Evolutionary conservation across 2,888 invertebrate genomes (phyloP).

Genomic region (Tyria jacobaeae): DNA sequence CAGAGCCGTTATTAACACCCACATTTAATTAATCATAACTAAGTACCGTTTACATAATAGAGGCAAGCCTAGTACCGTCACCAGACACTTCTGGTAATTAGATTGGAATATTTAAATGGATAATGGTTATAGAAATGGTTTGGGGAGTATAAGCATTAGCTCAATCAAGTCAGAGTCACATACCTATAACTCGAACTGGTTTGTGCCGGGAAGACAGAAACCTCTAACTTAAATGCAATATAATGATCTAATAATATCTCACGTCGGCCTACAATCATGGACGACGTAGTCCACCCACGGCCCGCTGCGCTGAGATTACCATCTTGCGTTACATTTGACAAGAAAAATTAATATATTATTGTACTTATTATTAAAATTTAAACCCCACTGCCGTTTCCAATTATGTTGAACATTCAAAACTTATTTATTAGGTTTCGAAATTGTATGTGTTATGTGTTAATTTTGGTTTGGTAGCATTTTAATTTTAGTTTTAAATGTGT

Average conservation of each 20-base stretch:
- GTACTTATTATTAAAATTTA: conserved; percentile 61
- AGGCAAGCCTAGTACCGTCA: too few species aligned
- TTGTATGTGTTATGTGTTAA: conserved; percentile 10
- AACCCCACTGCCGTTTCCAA: conserved; percentile 46
- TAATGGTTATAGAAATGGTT: too few species aligned
- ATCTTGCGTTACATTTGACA: conserved; percentile 55
- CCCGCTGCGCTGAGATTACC: conserved; percentile 47
- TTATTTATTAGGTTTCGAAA: conserved; percentile 42
- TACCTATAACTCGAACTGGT: too few species aligned
- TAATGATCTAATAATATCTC: conserved; percentile 16
- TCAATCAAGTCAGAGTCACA: too few species aligned
- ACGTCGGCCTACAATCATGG: conserved; percentile 34
- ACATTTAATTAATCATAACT: too few species aligned
- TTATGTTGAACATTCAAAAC: conserved; percentile 43
- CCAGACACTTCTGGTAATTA: too few species aligned
- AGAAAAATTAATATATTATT: conserved; percentile 64
- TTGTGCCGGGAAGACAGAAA: too few species aligned
- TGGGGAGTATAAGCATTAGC: too few species aligned
- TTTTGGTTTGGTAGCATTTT: conserved; percentile 27
- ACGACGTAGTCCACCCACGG: conserved; percentile 41
- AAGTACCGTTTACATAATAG: too few species aligned
- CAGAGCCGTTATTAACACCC: too few species aligned
- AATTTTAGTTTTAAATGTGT: conserved; percentile 26
- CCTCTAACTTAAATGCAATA: too few species aligned
- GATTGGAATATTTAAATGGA: too few species aligned